Evolutionary conservation across 1,140 invertebrate genomes (phyloP), one percentile per base, ranked within the genome.

Genomic region (Cydia splendana): DNA sequence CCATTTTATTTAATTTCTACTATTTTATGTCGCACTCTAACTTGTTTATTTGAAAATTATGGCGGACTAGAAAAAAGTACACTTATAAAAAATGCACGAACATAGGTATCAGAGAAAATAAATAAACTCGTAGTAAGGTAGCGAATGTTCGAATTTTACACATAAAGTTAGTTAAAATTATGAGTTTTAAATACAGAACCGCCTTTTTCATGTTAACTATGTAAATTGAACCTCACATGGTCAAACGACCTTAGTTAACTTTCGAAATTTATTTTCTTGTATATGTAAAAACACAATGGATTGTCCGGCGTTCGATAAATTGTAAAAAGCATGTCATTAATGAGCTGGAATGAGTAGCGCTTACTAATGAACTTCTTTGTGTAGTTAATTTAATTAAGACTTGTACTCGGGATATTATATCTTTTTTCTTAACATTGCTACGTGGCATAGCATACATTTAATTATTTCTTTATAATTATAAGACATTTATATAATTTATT

Each of bases 341-440:
- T 62, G 57, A 20, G 57, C 6, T 12, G 57, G 57, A 62, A 62
- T 62, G 57, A 62, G 18, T 24, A n/a, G n/a, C 57, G 57, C 57
- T 62, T 62, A 24, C 57, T 62, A 62, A 62, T 62, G 57, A 62
- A 62, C 57, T 62, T 62, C 18, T 24, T 24, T 24, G 53, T 57
- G 45, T 62, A 62, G 4, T 62, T 62, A 62, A 62, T 24, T 62
- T 62, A 62, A 62, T 62, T 62, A 62, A 62, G 57, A 12, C 18
- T 24, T 62, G 57, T 62, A 62, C 15, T 18, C 0, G 57, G 18
- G 20, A 20, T 24, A 24, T 62, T 12, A 24, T 62, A 62, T 24
- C 0, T 24, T 53, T 53, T 53, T 53, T 53, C 51, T 53, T 53
- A 53, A 53, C 51, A 53, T 53, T 53, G n/a, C n/a, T 18, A n/a